A percentile compares a stretch with the other conserved stretches of the same genome.
phyloP scores from a whole-genome alignment of 2,888 invertebrate genomes.

The Linnaemya vulpina region DNA sequence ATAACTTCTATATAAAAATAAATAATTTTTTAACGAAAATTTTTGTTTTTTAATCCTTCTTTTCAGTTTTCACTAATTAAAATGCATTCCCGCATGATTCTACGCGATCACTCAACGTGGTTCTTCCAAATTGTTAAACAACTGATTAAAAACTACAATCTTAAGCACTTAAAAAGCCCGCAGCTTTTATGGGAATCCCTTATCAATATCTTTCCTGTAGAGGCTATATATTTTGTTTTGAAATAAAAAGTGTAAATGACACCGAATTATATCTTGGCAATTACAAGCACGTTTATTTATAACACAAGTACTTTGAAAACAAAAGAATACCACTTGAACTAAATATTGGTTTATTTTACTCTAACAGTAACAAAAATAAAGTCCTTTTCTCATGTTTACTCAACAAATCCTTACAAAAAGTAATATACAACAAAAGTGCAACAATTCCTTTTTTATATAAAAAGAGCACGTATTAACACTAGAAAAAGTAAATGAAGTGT shows the following conservation, averaged over 20 bases:
- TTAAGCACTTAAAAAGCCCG: constrained; percentile 54
- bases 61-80: constrained; percentile 14
- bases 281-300: constrained; percentile 42
- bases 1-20: not conserved
- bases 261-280: constrained; percentile 47
- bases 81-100: constrained; percentile 55
- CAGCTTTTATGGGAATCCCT: constrained; percentile 36
- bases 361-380: constrained; percentile 20
- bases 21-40: not conserved
- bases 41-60: constrained; percentile 1
- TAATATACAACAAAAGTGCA: constrained; percentile 47
- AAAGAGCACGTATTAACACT: constrained; percentile 64
- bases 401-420: constrained; percentile 50
- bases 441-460: constrained; percentile 49
- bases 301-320: constrained; percentile 48
- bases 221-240: not conserved
- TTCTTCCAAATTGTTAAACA: constrained; percentile 41
- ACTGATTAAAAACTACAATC: constrained; percentile 48
- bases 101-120: constrained; percentile 10
- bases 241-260: constrained; percentile 39
- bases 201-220: constrained; percentile 32
- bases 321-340: constrained; percentile 67
- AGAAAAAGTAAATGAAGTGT: constrained; percentile 20
- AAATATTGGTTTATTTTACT: constrained; percentile 41
- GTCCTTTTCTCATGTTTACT: constrained; percentile 47